Base-by-base conservation (phyloP, 2,113 vertebrate species). In the Xiphorhynchus elegans region DNA sequence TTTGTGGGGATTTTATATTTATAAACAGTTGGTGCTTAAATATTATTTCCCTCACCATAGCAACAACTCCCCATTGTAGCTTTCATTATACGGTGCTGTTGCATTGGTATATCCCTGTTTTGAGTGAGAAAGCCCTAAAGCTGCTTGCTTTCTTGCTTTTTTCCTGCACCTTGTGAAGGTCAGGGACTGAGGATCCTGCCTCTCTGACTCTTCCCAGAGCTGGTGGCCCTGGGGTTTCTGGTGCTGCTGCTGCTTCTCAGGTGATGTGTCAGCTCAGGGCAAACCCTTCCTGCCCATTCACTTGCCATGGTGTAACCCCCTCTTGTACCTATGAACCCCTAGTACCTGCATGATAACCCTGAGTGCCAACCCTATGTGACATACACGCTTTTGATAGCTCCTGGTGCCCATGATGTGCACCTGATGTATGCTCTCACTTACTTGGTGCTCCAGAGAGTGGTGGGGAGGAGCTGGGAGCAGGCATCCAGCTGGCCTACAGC, bases 21-120 rank as follows among this genome's bases (percentile, higher is more conserved):
- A 92, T 96, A 93, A 95, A 93, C 92, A 94, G 81, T 95, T 95
- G 64, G 76, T 74, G 14, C 83, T 96, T 97, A 95, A 97, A 92
- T 97, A 94, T 95, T 97, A 93, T 91, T 77, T 59, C n/a, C 53
- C 79, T 93, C 93, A 94, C 96, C 94, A 69, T 84, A 93, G 97
- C 53, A 60, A 85, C 72, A 80, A 83, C 82, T 31, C 77, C 76
- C 81, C 82, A 69, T 52, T 63, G 50, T 89, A 95, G 95, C 85
- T 87, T 96, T 91, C 20, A 2, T 70, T 91, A 74, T 66, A 67
- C 14, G 9, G 70, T 81, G 94, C 84, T 40, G 14, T n/a, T 92
- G 96, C 95, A 90, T 49, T 29, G 96, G 85, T 90, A 90, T 63
- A 64, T 49, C 47, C 15, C 80, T 85, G 87, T 94, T 90, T 93